phyloP scores from a whole-genome alignment of 2,888 invertebrate genomes.

The Macaria liturata region DNA sequence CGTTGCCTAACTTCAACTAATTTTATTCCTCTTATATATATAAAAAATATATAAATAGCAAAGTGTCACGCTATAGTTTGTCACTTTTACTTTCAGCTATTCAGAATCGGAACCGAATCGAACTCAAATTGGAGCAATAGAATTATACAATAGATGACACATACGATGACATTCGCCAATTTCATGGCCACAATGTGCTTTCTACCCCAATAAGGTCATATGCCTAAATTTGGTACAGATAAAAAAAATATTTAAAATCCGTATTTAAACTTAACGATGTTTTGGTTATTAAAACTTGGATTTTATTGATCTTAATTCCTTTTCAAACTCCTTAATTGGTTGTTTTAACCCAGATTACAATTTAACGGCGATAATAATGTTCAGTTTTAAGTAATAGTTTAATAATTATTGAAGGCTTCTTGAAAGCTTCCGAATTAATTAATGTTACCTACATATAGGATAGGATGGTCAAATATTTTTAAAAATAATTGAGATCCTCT shows the following conservation, averaged over 20 bases:
- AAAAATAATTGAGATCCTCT: no score
- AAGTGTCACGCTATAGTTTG: background rate
- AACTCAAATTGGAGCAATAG: conserved; percentile 5
- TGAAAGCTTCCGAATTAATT: no score
- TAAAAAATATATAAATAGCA: no score
- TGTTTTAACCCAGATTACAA: conserved; percentile 9
- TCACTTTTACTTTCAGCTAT: conserved; percentile 18
- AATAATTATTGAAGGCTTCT: background rate
- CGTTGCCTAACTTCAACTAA: no score
- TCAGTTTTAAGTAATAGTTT: background rate
- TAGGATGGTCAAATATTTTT: no score
- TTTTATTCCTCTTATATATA: no score
- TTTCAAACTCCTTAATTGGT: conserved; percentile 11
- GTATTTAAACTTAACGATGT: conserved; percentile 2
- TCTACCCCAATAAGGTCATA: conserved; percentile 29
- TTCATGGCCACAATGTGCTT: conserved; percentile 27
- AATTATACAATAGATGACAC: conserved; percentile 15
- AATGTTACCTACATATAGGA: no score
- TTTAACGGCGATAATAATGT: background rate
- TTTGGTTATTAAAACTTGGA: conserved; percentile 8
- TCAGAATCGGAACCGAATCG: conserved; percentile 6
- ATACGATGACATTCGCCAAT: conserved; percentile 16
- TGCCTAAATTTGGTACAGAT: background rate
- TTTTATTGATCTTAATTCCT: conserved; percentile 16
- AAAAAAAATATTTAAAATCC: background rate